These are phyloP conservation scores for Corapipo altera DNA, from an alignment of 2,113 vertebrate species.

Conservation along the genomic window DNA sequence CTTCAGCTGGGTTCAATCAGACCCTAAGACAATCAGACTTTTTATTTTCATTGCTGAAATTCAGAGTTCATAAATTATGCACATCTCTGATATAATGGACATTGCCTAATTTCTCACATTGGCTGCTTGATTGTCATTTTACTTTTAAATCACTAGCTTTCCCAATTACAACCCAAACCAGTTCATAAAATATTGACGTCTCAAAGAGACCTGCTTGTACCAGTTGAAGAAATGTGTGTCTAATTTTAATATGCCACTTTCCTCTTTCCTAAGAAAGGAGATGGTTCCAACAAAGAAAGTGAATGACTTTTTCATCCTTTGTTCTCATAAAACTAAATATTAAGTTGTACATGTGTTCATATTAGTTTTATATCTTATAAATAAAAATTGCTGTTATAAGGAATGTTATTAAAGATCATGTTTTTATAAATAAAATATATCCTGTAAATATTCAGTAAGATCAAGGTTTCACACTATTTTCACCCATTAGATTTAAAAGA, in stretches of 20 bases:
- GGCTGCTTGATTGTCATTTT: conserved; percentile 62
- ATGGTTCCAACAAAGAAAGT: not conserved
- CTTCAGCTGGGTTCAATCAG: conserved; percentile 13
- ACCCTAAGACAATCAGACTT: conserved; percentile 25
- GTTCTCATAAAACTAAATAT: not conserved
- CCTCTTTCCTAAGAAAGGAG: not conserved
- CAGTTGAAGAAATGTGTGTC: conserved; percentile 36
- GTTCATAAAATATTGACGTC: conserved; percentile 60
- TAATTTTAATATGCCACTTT: conserved; percentile 37
- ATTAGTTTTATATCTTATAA: not conserved
- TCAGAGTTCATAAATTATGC: conserved; percentile 57
- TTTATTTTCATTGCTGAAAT: conserved; percentile 55
- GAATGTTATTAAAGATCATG: not conserved
- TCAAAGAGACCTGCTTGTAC: conserved; percentile 12
- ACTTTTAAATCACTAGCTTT: conserved; percentile 64
- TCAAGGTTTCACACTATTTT: not conserved
- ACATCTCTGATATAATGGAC: conserved; percentile 52
- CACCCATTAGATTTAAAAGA: not conserved
- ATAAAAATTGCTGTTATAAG: not conserved
- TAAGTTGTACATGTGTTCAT: not conserved
- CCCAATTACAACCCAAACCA: conserved; percentile 52
- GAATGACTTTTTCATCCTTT: not conserved
- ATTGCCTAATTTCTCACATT: conserved; percentile 57
- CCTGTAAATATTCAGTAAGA: not conserved
- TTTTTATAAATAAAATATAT: not conserved